Base-by-base conservation (phyloP, 2,888 invertebrate genomes). In the Punctoribates punctum region DNA sequence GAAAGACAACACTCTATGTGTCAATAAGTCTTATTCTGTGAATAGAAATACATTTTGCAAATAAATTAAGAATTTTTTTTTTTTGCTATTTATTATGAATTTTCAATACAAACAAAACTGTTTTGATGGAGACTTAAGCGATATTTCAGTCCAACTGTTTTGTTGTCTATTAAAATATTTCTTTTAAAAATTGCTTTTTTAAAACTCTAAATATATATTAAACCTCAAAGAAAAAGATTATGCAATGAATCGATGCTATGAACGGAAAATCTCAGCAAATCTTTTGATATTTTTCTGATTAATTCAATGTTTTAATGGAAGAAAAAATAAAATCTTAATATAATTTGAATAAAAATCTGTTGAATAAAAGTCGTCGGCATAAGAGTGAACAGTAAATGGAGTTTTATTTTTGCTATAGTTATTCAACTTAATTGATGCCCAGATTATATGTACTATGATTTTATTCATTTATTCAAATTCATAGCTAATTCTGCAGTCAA, bases 401-500 rank as follows among this genome's bases (percentile, higher is more conserved):
- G 51, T 51, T 51, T 51, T 17, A 6, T 1, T 51, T 51, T 51
- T n/a, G 6, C 42, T 42, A 13, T 42, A 42, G 42, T 42, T 42
- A 42, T 42, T 42, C 42, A 42, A 13, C 42, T 42, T 42, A 42
- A 42, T 42, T 42, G 42, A 42, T 42, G 42, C 42, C 42, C 42
- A 57, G 20, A 51, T 51, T 13, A 48, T 17, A 13, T 57, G 9
- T 57, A 13, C 57, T 57, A 23, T 3, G 4, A 57, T 23, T 57
- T 57, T 23, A 23, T 57, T 57, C 57, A 57, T 57, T 57, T 23
- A 57, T 57, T 57, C 57, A 51, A 51, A 20, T 51, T n/a, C n/a
- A n/a, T 20, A 20, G 13, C 20, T 57, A 57, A 57, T 57, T 23
- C 25, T 23, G 57, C 25, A 23, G 23, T 57, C 57, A 23, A 23